Evolutionary conservation across 53 echinoderm and acorn worm species (phyloP), one percentile per base, ranked within the genome.

Genomic region (Astropecten irregularis): DNA sequence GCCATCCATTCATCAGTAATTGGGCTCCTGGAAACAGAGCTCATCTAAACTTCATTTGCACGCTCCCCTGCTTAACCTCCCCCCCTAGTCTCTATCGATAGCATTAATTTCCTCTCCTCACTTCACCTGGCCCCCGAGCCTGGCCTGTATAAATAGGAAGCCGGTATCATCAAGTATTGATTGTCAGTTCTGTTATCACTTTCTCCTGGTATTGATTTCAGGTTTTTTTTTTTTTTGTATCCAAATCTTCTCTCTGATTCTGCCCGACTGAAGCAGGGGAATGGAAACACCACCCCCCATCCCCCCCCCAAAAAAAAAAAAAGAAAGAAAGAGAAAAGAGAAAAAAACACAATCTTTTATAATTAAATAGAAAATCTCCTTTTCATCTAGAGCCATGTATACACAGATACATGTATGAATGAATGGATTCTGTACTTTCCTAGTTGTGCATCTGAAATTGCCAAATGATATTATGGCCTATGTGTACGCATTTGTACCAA

Each of bases 11-110:
- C 25, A 37, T 23, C 26, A 40, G 23, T 19, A 55, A 29, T 19
- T n/a, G 38, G 27, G 32, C 64, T 34, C 39, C 39, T 15, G 13
- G 42, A 46, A 35, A 23, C 23, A 19, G 3, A 74, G 15, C 39
- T 74, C 74, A 52, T 56, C 57, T 74, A 55, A 74, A 74, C 74
- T 57, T 74, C 56, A 74, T 74, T 74, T 74, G 74, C 74, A 74
- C 15, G 74, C 37, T 74, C 39, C 56, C 40, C 74, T 74, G 74
- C 11, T 42, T 6, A 8, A 6, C 42, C 42, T 6, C 11, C 42
- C 42, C 42, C 42, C 42, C 42, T 42, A 6, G 71, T 55, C 38
- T 55, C 38, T 11, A 37, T 74, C 57, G 56, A 74, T 74, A 74
- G 35, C 57, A 50, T 74, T 74, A 35, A 74, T 74, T 74, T 74